These are phyloP conservation scores for Leptosomus discolor DNA, from an alignment of 2,113 vertebrate species.

Conservation along the genomic window DNA sequence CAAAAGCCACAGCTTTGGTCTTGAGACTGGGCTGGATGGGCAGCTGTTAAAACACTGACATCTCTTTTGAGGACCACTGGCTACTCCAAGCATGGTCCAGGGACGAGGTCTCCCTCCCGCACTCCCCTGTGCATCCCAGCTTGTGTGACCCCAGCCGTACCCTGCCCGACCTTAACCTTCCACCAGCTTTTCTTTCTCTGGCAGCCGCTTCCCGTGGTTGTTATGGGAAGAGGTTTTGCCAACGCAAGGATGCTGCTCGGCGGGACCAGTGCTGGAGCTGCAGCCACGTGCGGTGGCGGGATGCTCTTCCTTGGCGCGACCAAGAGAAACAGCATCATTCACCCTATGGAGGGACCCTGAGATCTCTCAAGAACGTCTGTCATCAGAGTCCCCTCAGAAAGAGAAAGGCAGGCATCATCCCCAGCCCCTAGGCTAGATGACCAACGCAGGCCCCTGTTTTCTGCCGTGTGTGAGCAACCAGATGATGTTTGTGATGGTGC, in stretches of 20 bases:
- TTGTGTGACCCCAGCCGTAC: fast-evolving
- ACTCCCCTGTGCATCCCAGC: neutral
- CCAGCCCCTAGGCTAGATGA: neutral
- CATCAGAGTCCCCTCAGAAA: neutral
- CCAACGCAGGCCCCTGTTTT: neutral
- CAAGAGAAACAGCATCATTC: neutral
- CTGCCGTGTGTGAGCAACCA: neutral
- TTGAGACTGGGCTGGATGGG: neutral
- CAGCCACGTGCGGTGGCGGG: fast-evolving
- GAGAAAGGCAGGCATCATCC: neutral
- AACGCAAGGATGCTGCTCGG: neutral
- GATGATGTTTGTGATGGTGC: neutral
- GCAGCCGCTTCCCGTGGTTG: fast-evolving
- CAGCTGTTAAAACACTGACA: neutral
- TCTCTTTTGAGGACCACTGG: neutral
- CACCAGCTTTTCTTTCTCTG: neutral
- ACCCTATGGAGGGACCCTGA: neutral
- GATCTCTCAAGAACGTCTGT: neutral
- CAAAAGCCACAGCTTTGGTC: neutral
- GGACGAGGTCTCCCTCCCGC: neutral
- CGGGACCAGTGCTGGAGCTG: neutral
- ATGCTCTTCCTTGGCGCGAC: neutral
- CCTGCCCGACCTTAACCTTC: neutral
- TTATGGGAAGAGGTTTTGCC: neutral
- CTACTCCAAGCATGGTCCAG: fast-evolving